A percentile compares a stretch with the other conserved stretches of the same genome.
phyloP scores from a whole-genome alignment of 2,113 vertebrate genomes.

The Gyps fulvus region DNA sequence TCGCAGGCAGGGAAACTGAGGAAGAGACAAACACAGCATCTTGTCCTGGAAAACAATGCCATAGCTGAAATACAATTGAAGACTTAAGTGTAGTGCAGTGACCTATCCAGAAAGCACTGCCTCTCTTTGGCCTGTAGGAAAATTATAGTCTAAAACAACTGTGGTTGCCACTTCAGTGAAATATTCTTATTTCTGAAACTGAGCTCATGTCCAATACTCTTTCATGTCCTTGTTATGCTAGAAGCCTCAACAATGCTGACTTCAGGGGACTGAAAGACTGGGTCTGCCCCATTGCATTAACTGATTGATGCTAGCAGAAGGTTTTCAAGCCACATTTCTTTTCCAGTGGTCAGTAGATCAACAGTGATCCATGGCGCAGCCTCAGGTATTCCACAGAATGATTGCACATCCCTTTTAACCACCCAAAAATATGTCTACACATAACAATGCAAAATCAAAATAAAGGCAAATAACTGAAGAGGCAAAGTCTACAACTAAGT shows the following conservation, averaged over 20 bases:
- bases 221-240: neutral
- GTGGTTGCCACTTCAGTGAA: neutral
- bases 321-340: slow-evolving; percentile 1
- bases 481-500: neutral
- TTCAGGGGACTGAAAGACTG: neutral
- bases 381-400: neutral
- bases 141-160: neutral
- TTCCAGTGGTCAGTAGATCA: neutral
- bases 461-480: neutral
- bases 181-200: neutral
- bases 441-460: neutral
- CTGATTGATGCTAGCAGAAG: neutral
- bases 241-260: neutral
- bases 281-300: neutral
- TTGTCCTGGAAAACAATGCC: neutral
- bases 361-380: neutral
- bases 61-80: neutral
- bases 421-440: neutral
- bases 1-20: neutral
- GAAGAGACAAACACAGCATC: neutral
- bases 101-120: neutral
- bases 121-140: neutral
- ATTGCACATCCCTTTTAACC: neutral
- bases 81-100: neutral
- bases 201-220: neutral